These are phyloP conservation scores for Morpho helenor DNA, from an alignment of 2,888 invertebrate genomes.

Conservation along the genomic window DNA sequence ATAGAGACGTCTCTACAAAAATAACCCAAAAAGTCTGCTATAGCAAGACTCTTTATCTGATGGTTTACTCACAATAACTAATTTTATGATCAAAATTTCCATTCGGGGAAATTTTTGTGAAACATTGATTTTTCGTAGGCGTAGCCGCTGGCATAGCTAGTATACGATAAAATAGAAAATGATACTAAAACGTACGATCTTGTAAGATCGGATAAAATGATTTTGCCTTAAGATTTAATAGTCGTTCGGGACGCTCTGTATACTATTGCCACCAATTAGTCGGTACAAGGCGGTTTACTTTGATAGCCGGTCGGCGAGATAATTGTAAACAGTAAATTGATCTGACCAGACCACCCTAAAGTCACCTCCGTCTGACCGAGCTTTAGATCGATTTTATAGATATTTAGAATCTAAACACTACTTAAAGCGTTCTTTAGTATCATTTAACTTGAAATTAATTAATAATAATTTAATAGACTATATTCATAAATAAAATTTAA, in stretches of 20 bases:
- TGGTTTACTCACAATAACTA: too few species aligned
- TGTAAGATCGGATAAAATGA: constrained; percentile 23
- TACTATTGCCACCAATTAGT: constrained; percentile 73
- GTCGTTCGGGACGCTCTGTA: constrained; percentile 36
- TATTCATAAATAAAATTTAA: too few species aligned
- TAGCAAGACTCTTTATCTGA: too few species aligned
- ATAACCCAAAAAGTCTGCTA: too few species aligned
- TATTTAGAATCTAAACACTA: constrained; percentile 8
- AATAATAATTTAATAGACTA: neutral
- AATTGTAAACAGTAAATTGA: constrained; percentile 71
- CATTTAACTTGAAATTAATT: neutral
- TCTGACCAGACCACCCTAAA: constrained; percentile 57
- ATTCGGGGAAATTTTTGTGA: too few species aligned
- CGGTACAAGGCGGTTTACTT: constrained; percentile 54
- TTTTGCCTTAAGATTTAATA: constrained; percentile 31
- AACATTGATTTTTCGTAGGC: too few species aligned
- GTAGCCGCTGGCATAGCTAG: too few species aligned
- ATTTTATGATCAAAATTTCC: too few species aligned
- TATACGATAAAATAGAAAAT: neutral
- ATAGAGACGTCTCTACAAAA: too few species aligned
- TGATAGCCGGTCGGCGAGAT: constrained; percentile 51
- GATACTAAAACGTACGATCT: constrained; percentile 7
- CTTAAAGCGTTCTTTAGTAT: constrained; percentile 1
- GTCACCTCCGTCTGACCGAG: constrained; percentile 19
- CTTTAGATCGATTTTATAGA: constrained; percentile 17